Percentiles rank a stretch among this genome's conserved stretches.
Evolutionary conservation across 1,140 invertebrate genomes (phyloP).

Genomic region (Aphelenchoides fujianensis): DNA sequence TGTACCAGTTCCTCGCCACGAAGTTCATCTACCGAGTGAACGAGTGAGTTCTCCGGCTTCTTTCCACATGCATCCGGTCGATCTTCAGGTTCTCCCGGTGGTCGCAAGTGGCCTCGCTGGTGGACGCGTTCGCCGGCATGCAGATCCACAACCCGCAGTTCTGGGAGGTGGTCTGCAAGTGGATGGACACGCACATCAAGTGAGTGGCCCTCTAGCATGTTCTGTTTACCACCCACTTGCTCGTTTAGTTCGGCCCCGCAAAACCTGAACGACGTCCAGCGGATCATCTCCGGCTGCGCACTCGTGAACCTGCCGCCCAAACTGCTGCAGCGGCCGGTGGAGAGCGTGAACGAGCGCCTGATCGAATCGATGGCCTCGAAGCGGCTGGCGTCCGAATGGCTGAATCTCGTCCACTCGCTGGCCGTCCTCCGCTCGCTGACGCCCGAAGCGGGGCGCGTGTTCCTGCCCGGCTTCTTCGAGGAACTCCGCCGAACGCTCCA

Average conservation of each 20-base stretch:
- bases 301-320: neutral
- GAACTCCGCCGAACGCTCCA: neutral
- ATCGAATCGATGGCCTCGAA: neutral
- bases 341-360: neutral
- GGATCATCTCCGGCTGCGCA: neutral
- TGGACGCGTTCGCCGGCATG: neutral
- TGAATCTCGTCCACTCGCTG: neutral
- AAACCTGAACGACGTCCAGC: neutral
- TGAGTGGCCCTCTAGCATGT: neutral
- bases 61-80: neutral
- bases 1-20: neutral
- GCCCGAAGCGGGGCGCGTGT: neutral
- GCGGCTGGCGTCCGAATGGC: neutral
- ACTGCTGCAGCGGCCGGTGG: neutral
- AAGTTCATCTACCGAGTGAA: neutral
- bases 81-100: neutral
- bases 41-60: neutral
- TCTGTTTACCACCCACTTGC: neutral
- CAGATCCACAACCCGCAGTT: neutral
- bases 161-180: neutral
- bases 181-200: neutral
- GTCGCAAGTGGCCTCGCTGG: neutral
- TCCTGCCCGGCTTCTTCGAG: constrained; percentile 1
- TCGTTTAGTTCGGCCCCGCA: neutral
- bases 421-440: neutral